A percentile compares a stretch with the other conserved stretches of the same genome.
Evolutionary conservation across 1,140 invertebrate species (phyloP).

Genomic region (Drosophila hydei): DNA sequence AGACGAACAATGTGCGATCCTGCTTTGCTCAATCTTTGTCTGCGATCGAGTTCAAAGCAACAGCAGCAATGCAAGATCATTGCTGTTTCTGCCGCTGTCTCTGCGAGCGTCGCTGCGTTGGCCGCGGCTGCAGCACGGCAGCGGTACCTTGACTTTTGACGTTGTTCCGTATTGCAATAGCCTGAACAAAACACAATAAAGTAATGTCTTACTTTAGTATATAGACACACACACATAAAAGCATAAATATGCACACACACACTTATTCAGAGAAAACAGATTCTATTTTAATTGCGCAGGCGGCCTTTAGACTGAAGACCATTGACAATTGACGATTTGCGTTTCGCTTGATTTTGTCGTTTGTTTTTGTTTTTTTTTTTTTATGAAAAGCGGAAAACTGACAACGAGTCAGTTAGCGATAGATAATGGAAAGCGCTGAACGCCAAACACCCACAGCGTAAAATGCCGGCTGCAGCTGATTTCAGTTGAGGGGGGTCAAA

Average conservation of each 20-base stretch:
- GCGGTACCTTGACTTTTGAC: conserved; percentile 64
- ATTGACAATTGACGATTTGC: conserved; percentile 70
- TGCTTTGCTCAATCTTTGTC: conserved; percentile 22
- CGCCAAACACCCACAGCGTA: conserved; percentile 64
- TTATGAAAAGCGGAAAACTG: conserved; percentile 66
- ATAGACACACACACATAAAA: conserved; percentile 1
- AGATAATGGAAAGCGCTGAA: conserved; percentile 41
- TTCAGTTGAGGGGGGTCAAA: conserved; percentile 17
- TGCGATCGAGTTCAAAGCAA: conserved; percentile 33
- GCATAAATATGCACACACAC: conserved; percentile 13
- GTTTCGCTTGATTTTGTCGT: conserved; percentile 39
- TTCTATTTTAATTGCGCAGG: conserved; percentile 73
- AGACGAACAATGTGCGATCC: conserved; percentile 24
- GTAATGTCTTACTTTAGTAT: conserved; percentile 16
- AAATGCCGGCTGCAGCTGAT: conserved; percentile 28
- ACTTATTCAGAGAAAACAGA: conserved; percentile 18
- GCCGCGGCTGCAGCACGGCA: background rate
- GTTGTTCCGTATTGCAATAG: conserved; percentile 66
- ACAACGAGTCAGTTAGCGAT: conserved; percentile 40
- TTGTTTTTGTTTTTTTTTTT: conserved; percentile 19
- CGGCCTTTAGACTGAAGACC: conserved; percentile 64
- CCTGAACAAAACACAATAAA: conserved; percentile 29
- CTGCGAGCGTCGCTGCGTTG: conserved; percentile 7
- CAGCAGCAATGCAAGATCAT: conserved; percentile 44
- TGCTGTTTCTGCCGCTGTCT: conserved; percentile 37